phyloP scores from a whole-genome alignment of 2,113 vertebrate genomes.

The Neolamprologus sp. region DNA sequence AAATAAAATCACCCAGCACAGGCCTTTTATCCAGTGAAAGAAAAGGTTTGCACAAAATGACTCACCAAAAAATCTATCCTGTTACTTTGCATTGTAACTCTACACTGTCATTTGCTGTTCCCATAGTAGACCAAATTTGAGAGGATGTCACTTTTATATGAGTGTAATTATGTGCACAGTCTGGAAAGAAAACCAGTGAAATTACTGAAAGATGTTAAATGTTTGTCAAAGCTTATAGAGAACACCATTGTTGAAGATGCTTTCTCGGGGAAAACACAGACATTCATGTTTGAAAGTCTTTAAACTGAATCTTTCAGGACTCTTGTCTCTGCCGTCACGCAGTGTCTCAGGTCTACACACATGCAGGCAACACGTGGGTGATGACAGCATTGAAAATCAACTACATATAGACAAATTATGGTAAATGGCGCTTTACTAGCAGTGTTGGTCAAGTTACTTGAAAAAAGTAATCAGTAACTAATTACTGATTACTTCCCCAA shows the following conservation, averaged over 20 bases:
- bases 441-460: too few relatives aligned
- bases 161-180: neutral
- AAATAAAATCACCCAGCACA: neutral
- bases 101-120: fast-evolving
- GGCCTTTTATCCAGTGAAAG: neutral
- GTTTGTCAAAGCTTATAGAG: neutral
- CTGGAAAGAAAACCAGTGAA: neutral
- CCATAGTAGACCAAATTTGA: neutral
- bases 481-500: fast-evolving
- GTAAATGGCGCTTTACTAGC: neutral
- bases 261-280: neutral
- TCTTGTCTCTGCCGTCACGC: neutral
- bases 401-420: neutral
- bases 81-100: neutral
- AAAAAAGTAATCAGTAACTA: too few relatives aligned
- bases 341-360: neutral
- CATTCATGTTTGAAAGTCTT: neutral
- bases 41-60: neutral
- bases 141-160: fast-evolving
- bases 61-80: neutral
- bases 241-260: neutral
- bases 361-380: neutral
- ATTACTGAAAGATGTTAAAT: neutral
- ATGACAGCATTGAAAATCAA: fast-evolving
- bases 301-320: neutral